A percentile compares a stretch with the other conserved stretches of the same genome.
phyloP scores from a whole-genome alignment of 1,140 invertebrate genomes.

The Solen grandis region DNA sequence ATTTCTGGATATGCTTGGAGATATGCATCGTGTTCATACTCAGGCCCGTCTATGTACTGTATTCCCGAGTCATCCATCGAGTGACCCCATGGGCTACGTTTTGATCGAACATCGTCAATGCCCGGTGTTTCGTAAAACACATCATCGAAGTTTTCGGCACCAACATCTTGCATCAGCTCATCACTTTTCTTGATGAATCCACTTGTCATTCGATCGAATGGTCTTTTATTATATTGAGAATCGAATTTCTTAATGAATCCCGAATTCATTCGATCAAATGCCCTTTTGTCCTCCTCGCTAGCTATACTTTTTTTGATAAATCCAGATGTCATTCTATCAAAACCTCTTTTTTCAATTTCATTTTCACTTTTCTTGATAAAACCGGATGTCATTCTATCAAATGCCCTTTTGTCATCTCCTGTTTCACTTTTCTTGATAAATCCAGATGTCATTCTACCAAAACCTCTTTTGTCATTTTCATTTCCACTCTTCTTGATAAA shows the following conservation, averaged over 20 bases:
- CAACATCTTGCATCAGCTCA: not conserved
- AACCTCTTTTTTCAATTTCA: constrained; percentile 9
- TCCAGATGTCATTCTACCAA: not conserved
- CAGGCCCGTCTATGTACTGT: too few relatives aligned
- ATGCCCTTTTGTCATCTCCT: not conserved
- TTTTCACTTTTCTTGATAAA: constrained; percentile 47
- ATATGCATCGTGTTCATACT: too few relatives aligned
- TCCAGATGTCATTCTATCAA: constrained; percentile 21
- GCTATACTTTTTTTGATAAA: constrained; percentile 26
- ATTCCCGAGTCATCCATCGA: too few relatives aligned
- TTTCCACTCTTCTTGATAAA: constrained; percentile 32
- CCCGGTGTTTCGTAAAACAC: too few relatives aligned
- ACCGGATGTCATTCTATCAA: not conserved
- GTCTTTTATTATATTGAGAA: not conserved
- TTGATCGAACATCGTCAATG: too few relatives aligned
- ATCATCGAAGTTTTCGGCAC: not conserved
- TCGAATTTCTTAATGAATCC: constrained; percentile 30
- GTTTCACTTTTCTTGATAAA: constrained; percentile 45
- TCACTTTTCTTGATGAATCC: constrained; percentile 19
- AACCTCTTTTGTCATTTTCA: not conserved
- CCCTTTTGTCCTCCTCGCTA: not conserved
- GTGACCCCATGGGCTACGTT: too few relatives aligned
- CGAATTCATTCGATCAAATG: constrained; percentile 3
- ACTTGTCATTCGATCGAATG: constrained; percentile 21
- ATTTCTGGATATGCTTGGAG: too few relatives aligned